Evolutionary conservation across 2,797 vertebrate genomes (phyloP).

Genomic region (Pygocentrus nattereri): DNA sequence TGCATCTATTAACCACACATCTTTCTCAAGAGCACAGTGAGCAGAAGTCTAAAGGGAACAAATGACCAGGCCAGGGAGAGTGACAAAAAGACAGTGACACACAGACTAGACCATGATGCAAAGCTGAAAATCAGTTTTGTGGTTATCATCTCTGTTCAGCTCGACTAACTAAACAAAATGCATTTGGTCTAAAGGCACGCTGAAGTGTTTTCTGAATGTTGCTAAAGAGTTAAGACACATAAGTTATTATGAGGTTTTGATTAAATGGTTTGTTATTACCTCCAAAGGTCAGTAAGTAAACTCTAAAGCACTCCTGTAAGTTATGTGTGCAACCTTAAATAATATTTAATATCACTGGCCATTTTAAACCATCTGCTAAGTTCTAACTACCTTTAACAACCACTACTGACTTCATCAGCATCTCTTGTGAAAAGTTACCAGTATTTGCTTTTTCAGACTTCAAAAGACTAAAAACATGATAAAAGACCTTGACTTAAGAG

Average conservation of each 20-base stretch:
- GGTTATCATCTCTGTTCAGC: background rate
- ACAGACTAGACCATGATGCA: constrained; percentile 3
- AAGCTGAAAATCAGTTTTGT: background rate
- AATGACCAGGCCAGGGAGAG: constrained; percentile 8
- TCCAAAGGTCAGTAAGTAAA: too few species aligned
- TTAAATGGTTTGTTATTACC: too few species aligned
- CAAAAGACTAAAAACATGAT: too few species aligned
- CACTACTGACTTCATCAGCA: too few species aligned
- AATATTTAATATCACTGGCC: too few species aligned
- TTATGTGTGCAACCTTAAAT: too few species aligned
- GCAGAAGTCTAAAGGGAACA: constrained; percentile 26
- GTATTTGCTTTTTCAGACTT: background rate
- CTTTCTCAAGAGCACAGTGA: constrained; percentile 18
- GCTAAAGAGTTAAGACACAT: too few species aligned
- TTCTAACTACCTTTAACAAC: too few species aligned
- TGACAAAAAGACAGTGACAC: constrained; percentile 27
- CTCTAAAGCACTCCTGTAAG: background rate
- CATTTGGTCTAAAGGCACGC: constrained; percentile 1
- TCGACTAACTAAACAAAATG: background rate
- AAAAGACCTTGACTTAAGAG: background rate
- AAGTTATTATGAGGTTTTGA: too few species aligned
- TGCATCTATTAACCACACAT: constrained; percentile 16
- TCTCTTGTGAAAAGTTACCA: background rate
- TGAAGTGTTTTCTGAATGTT: too few species aligned
- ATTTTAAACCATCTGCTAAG: too few species aligned